Evolutionary conservation across 2,888 invertebrate genomes (phyloP).

Genomic region (Drosophila glabriapex): DNA sequence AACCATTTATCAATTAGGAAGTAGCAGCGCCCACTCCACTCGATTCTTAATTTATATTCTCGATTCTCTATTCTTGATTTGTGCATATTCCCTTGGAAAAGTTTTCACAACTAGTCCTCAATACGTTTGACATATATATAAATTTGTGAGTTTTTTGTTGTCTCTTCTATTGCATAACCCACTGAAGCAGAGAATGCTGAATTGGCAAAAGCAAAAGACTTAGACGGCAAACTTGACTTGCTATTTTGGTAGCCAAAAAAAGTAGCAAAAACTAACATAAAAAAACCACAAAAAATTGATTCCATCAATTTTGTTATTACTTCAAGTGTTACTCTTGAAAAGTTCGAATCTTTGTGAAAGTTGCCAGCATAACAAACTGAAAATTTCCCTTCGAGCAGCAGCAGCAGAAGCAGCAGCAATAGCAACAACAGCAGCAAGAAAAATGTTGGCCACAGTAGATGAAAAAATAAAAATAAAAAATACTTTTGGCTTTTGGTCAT

Average conservation of each 20-base stretch:
- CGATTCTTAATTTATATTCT: background rate
- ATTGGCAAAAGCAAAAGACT: conserved; percentile 56
- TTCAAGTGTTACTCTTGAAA: conserved; percentile 39
- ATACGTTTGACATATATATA: conserved; percentile 1
- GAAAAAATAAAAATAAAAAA: conserved; percentile 19
- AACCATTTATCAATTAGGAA: background rate
- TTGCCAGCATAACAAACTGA: conserved; percentile 40
- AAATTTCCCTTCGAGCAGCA: conserved; percentile 61
- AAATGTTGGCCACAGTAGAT: conserved; percentile 53
- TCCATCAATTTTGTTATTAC: conserved; percentile 35
- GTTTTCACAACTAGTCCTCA: background rate
- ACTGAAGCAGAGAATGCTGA: background rate
- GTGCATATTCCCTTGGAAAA: background rate
- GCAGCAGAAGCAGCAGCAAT: background rate
- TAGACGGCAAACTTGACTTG: conserved; percentile 54
- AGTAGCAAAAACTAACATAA: background rate
- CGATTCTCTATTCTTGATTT: background rate
- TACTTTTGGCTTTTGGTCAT: conserved; percentile 47
- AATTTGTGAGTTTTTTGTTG: background rate
- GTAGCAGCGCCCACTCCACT: background rate
- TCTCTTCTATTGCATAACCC: conserved; percentile 28
- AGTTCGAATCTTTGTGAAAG: conserved; percentile 64
- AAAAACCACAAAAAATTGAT: background rate
- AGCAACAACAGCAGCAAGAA: background rate
- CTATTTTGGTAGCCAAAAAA: conserved; percentile 7